A percentile compares a stretch with the other conserved stretches of the same genome.
Conservation (phyloP, 2,113 vertebrate species). For the Burhinus oedicnemus region DNA sequence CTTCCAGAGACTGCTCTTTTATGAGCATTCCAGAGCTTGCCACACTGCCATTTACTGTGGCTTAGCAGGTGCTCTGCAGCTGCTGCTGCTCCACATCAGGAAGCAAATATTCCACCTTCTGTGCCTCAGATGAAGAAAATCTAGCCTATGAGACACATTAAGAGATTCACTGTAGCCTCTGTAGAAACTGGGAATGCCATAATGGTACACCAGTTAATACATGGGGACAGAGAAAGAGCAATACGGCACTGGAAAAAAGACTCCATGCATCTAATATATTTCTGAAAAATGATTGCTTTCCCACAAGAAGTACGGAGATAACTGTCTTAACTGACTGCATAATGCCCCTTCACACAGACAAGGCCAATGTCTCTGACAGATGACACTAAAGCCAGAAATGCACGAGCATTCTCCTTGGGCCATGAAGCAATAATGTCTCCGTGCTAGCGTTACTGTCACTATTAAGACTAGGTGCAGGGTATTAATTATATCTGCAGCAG, state of each 20-base stretch:
- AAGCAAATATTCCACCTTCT: conserved; percentile 33
- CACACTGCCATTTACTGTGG: neutral
- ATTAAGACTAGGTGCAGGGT: conserved; percentile 61
- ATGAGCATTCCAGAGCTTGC: neutral
- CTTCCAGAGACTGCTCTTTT: neutral
- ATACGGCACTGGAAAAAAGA: conserved; percentile 4
- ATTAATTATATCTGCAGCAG: conserved; percentile 63
- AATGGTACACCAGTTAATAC: conserved; percentile 9
- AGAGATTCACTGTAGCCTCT: neutral
- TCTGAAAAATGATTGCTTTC: conserved; percentile 56
- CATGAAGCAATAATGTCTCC: conserved; percentile 59
- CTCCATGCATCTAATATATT: neutral
- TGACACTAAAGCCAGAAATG: conserved; percentile 57
- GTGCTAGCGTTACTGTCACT: conserved; percentile 55
- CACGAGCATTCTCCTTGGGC: conserved; percentile 55
- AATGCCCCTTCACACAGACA: conserved; percentile 52
- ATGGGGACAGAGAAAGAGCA: neutral
- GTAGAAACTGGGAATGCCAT: neutral
- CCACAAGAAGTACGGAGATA: conserved; percentile 55
- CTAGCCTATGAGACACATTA: neutral
- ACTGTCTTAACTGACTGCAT: conserved; percentile 51
- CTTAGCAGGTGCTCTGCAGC: conserved; percentile 44
- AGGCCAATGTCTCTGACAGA: conserved; percentile 64
- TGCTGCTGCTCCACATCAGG: conserved; percentile 18
- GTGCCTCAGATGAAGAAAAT: conserved; percentile 36